These are phyloP conservation scores for Microplitis deprimator DNA, from an alignment of 2,888 invertebrate genomes.

Conservation along the genomic window DNA sequence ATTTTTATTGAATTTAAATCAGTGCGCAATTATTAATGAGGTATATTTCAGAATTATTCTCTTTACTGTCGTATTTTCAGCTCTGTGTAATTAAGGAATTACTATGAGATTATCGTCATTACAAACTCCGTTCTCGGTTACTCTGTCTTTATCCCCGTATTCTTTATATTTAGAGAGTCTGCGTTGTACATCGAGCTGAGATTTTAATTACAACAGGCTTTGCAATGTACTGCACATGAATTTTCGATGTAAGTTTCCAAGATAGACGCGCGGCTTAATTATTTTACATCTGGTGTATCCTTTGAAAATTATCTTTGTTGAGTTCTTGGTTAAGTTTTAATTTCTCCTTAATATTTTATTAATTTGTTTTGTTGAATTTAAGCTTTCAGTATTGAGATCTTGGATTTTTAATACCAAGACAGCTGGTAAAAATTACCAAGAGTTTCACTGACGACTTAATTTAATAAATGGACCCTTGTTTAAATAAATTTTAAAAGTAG, in stretches of 20 bases:
- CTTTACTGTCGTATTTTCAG: not conserved
- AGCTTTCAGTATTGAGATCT: no score
- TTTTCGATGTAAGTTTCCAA: not conserved
- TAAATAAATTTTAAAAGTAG: no score
- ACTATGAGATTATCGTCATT: slow-evolving; percentile 54
- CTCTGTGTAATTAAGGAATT: slow-evolving; percentile 54
- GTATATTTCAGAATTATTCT: not conserved
- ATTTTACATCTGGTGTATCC: not conserved
- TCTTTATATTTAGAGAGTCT: slow-evolving; percentile 12
- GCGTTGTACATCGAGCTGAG: slow-evolving; percentile 34
- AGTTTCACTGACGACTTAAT: no score
- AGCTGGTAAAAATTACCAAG: no score
- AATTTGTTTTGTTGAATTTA: no score
- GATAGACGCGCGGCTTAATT: not conserved
- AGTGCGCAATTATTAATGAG: not conserved
- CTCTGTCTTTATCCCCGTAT: not conserved
- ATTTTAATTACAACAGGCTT: slow-evolving; percentile 54
- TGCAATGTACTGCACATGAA: not conserved
- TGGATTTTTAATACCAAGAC: no score
- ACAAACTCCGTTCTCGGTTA: slow-evolving; percentile 46
- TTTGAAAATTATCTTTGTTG: no score
- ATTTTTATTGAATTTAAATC: no score
- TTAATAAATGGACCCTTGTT: no score
- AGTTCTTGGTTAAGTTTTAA: no score
- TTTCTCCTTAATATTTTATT: no score